Percentiles rank a stretch among this genome's conserved stretches.
These are phyloP conservation scores for Xenopus tropicalis DNA, from an alignment of 2,113 vertebrate genomes.

Conservation along the genomic window UCB_Xtro_10.0 CM004447.2:112334001-112334500, in stretches of 20 bases:
- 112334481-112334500: conserved; percentile 45
- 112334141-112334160: conserved; percentile 12
- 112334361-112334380: conserved; percentile 51
- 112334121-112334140: conserved; percentile 61
- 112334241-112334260: conserved; percentile 16
- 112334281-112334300: conserved; percentile 53
- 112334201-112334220: background rate
- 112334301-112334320: conserved; percentile 39
- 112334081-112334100: conserved; percentile 68
- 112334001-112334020: conserved; percentile 95
- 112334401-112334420: conserved; percentile 51
- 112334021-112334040: conserved; percentile 96
- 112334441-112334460: conserved; percentile 49
- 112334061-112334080: conserved; percentile 77
- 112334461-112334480: conserved; percentile 54
- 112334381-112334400: conserved; percentile 49
- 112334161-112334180: conserved; percentile 37
- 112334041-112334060: conserved; percentile 76
- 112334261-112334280: conserved; percentile 52
- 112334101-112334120: conserved; percentile 88
- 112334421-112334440: conserved; percentile 49
- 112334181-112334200: conserved; percentile 27
- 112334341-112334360: conserved; percentile 43
- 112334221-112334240: conserved; percentile 19
- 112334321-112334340: conserved; percentile 55